Conservation (phyloP, 2,888 invertebrate genomes). For the Drosophila neotestacea region DNA sequence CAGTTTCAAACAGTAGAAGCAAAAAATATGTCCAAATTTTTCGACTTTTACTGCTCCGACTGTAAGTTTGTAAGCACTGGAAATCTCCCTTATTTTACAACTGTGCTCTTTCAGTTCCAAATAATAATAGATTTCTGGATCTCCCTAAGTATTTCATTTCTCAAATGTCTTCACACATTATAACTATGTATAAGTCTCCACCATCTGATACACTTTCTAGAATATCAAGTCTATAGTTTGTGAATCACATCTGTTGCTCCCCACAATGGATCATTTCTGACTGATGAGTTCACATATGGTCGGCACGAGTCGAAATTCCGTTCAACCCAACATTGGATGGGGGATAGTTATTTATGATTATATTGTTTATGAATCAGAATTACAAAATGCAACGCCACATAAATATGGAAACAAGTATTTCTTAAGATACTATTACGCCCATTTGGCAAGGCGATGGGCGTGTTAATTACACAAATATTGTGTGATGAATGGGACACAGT, state of each 20-base stretch:
- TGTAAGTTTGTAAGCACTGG: too few relatives aligned
- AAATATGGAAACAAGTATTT: slow-evolving; percentile 57
- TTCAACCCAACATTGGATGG: too few relatives aligned
- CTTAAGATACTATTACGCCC: slow-evolving; percentile 11
- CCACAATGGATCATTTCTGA: slow-evolving; percentile 4
- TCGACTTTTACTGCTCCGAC: too few relatives aligned
- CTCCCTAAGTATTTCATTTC: background rate
- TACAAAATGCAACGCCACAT: slow-evolving; percentile 67
- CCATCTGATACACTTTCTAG: too few relatives aligned
- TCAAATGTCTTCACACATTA: too few relatives aligned
- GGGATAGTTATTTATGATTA: slow-evolving; percentile 44
- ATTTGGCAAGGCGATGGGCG: slow-evolving; percentile 41
- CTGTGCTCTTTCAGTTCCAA: too few relatives aligned
- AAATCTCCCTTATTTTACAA: too few relatives aligned
- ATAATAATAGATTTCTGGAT: too few relatives aligned
- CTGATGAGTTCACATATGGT: slow-evolving; percentile 25
- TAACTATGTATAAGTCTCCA: background rate
- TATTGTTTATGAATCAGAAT: slow-evolving; percentile 60
- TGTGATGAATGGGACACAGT: slow-evolving; percentile 40
- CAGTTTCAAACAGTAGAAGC: too few relatives aligned
- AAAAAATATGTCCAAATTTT: too few relatives aligned
- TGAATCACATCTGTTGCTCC: slow-evolving; percentile 23
- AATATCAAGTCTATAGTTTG: background rate
- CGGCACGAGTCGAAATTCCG: slow-evolving; percentile 60
- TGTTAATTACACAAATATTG: slow-evolving; percentile 62